Base-by-base conservation (phyloP, 1,140 invertebrate species). In the Neotoxoptera formosana region DNA sequence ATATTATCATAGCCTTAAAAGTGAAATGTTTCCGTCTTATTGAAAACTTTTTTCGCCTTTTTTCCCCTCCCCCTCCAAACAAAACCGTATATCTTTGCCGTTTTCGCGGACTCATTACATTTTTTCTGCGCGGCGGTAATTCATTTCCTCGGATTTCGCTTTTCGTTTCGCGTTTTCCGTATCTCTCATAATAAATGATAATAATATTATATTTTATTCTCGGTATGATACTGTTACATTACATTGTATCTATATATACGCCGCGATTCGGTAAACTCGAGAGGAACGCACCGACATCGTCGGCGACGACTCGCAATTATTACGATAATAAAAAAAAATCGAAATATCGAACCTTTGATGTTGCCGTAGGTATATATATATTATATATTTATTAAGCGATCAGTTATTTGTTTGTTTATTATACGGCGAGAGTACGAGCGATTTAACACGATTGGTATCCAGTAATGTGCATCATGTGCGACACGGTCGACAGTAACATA, bases 41-140 rank as follows among this genome's bases (percentile, higher is more conserved):
- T 23, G n/a, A 53, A 89, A 89, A 53, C 20, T 11, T 53, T 89
- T 88, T 53, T 0, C n/a, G 1, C 30, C 23, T 23, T 53, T 48
- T 53, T 36, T 25, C 7, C 8, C 9, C 48, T 0, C n/a, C 48
- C 0, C 21, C n/a, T 21, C 48, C 48, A 0, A 36, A 23, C 17
- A 89, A 89, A 89, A 34, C 1, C 48, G 7, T 53, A 89, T 48
- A 25, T 87, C 11, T 17, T 53, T 8, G 1, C 14, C n/a, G n/a
- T 89, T 89, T 53, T 34, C 21, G 8, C 7, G n/a, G 53, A 89
- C 87, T 89, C 87, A 53, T 53, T 89, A 89, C 20, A 88, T 88
- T 53, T 89, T n/a, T 51, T 36, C n/a, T n/a, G 30, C 87, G 4
- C 48, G 30, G 2, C 7, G 47, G 87, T 53, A 36, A 89, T 89